Base-by-base conservation (phyloP, 53 echinoderm and acorn worm genomes). In the Glandiceps talaboti region DNA sequence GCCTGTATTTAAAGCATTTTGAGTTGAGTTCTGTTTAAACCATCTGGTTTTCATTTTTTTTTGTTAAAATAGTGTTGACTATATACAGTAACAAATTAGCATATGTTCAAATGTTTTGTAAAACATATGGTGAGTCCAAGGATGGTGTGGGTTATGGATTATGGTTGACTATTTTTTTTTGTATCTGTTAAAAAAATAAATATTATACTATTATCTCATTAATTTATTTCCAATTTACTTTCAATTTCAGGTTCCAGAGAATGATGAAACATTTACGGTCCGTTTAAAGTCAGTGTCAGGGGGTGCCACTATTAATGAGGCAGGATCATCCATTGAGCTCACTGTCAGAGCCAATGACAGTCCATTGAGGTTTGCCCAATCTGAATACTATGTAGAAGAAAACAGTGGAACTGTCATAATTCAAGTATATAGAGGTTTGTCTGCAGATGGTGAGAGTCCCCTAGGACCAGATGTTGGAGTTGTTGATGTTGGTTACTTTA, bases 291-390 rank as follows among this genome's bases (percentile, higher is more conserved):
- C 87, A 27, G 90, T 84, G 28, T 85, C 80, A 27, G 90, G 88
- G n/a, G 92, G 92, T 25, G 99, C 99, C 14, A 83, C 80, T n/a
- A 32, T 91, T 31, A 89, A 94, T 79, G 31, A 84, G 28, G 83
- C 91, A 1, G 73, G 76, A 1, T 83, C 73, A 26, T 84, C 89
- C 1, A 6, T 94, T 27, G 45, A 79, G 14, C 29, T 99, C 74
- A 84, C 82, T 28, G 89, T 99, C 27, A 79, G 32, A 75, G 88
- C 85, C 80, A 99, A 99, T 81, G 94, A 99, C 83, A 94, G 99
- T 82, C 99, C 99, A 0, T 27, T 99, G 12, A 89, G 88, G 30
- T 99, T 99, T 73, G 81, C 99, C 10, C 91, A 94, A 31, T 29
- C 93, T 14, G 29, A 83, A 26, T 99, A 94, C 85, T 77, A 76